Evolutionary conservation across 2,797 vertebrate species (phyloP).

Genomic region (Peromyscus melanophrys): DNA sequence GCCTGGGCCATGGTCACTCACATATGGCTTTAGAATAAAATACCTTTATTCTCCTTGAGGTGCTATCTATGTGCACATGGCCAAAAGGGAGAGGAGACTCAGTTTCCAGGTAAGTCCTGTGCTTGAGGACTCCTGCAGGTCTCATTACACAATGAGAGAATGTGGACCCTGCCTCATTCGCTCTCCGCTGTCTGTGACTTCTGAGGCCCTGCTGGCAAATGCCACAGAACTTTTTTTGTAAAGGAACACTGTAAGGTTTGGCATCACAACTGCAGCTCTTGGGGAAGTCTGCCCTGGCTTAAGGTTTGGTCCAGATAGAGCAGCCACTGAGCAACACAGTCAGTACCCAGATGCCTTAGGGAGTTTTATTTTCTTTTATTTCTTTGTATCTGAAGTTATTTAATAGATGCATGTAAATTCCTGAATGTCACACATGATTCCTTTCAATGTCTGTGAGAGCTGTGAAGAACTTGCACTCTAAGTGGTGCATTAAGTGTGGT

Average conservation of each 20-base stretch:
- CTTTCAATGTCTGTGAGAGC: constrained; percentile 3
- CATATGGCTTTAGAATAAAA: background rate
- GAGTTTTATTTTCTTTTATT: too few species aligned
- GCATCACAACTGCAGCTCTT: rapidly evolving
- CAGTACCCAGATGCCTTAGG: background rate
- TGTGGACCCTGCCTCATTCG: background rate
- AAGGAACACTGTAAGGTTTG: background rate
- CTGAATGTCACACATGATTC: background rate
- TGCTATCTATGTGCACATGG: background rate
- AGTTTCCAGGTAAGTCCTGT: background rate
- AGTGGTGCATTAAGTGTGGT: background rate
- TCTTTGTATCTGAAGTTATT: background rate
- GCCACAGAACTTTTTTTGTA: background rate
- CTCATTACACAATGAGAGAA: background rate
- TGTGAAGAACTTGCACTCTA: background rate
- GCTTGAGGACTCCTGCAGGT: background rate
- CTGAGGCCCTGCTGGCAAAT: background rate
- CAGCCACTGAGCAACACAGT: rapidly evolving
- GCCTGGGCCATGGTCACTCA: background rate
- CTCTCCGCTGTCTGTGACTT: background rate
- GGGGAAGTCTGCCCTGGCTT: background rate
- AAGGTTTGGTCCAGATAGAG: background rate
- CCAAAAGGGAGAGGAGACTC: background rate
- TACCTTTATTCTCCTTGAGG: background rate
- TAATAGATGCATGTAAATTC: background rate